Evolutionary conservation across 1,140 invertebrate genomes (phyloP).

Genomic region (Monomorium pharaonis): DNA sequence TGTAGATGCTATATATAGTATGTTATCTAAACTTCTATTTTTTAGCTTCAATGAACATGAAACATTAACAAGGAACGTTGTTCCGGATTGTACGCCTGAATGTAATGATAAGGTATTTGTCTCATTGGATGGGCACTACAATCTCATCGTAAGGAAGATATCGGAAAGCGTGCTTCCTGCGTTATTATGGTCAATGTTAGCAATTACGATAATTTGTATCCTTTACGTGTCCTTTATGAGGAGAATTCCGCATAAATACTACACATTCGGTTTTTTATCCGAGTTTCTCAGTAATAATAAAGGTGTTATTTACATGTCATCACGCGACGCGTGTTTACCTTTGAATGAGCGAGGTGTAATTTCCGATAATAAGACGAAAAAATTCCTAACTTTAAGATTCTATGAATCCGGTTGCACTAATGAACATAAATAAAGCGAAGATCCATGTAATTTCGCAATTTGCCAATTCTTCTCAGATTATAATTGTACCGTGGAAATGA

Average conservation of each 20-base stretch:
- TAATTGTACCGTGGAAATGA: neutral
- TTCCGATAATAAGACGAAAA: neutral
- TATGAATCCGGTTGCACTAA: neutral
- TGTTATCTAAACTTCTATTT: neutral
- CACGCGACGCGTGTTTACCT: neutral
- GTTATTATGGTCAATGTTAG: neutral
- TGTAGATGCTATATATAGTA: no score
- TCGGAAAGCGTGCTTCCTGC: neutral
- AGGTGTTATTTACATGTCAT: neutral
- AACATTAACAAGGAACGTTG: neutral
- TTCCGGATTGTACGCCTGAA: neutral
- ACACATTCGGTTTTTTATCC: neutral
- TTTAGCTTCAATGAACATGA: neutral
- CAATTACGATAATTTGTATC: conserved; percentile 10
- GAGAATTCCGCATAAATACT: neutral
- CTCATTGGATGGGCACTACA: neutral
- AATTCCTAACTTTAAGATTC: neutral
- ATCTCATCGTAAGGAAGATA: neutral
- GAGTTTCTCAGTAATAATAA: conserved; percentile 6
- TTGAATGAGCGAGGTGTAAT: neutral
- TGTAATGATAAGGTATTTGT: conserved; percentile 17
- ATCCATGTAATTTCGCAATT: neutral
- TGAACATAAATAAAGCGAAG: neutral
- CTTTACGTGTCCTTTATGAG: neutral
- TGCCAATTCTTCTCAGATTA: neutral